phyloP scores from a whole-genome alignment of 2,888 invertebrate genomes.

The Teleogryllus oceanicus region DNA sequence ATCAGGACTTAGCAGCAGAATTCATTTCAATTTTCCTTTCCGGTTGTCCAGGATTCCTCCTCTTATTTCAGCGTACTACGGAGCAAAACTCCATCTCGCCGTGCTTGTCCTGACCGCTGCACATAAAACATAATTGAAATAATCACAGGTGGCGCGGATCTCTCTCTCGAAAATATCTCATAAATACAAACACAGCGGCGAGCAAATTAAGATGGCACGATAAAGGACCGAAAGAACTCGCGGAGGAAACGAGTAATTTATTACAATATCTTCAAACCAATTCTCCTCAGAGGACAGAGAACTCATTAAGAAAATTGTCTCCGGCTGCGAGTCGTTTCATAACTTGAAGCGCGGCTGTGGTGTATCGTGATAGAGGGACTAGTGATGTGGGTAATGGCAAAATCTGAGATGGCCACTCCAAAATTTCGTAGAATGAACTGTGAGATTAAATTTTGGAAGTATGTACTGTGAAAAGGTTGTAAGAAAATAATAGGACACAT shows the following conservation, averaged over 20 bases:
- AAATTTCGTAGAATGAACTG: too few species aligned
- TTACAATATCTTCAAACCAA: background rate
- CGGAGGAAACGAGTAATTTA: background rate
- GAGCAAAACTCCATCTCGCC: background rate
- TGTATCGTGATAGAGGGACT: too few species aligned
- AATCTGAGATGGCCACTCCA: too few species aligned
- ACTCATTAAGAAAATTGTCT: background rate
- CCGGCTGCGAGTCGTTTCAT: background rate
- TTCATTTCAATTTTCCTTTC: slow-evolving; percentile 1
- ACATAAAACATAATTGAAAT: slow-evolving; percentile 6
- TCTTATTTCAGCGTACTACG: background rate
- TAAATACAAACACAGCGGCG: background rate
- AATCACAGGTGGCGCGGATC: background rate
- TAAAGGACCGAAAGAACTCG: background rate
- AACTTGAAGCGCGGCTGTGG: background rate
- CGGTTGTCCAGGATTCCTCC: background rate
- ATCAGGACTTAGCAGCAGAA: background rate
- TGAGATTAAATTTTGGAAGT: too few species aligned
- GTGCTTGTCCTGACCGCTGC: background rate
- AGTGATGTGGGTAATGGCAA: too few species aligned
- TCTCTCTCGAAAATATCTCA: background rate
- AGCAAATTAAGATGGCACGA: background rate
- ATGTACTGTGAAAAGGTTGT: too few species aligned
- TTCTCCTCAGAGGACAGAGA: background rate
- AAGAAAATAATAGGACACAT: too few species aligned